Base-by-base conservation (phyloP, 1,140 invertebrate genomes). In the Pseudomyrmex cubaensis region DNA sequence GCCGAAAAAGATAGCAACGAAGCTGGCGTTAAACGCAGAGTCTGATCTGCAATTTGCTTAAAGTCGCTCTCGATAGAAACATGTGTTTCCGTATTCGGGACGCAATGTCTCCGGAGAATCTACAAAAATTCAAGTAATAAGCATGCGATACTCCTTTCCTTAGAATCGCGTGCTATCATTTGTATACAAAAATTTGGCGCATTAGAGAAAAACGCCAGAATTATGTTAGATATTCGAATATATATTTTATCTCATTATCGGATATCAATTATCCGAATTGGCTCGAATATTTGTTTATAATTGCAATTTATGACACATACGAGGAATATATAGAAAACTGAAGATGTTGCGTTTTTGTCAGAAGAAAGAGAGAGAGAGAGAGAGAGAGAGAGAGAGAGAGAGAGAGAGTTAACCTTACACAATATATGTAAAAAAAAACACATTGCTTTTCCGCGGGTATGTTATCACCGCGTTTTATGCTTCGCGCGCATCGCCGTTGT, bases 211-310 rank as follows among this genome's bases (percentile, higher is more conserved):
- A 69, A 22, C 10, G 48, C 48, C 1, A 12, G 10, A 44, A 50
- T 46, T 25, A 59, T 48, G 70, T 72, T 35, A 48, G 22, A 70
- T 48, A 59, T 48, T 20, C 35, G 56, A 63, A 77, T 35, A 70
- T 78, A 7, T 35, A 35, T 56, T 35, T 9, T 10, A 25, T 59
- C 20, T 20, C 20, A 9, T 52, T 69, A 70, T 80, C 76, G 52
- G 56, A 70, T 59, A 57, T 52, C 74, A 54, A 9, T 62, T 15
- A 66, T 77, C n/a, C 35, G 50, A 22, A 75, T 75, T 25, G 57
- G 22, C 12, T 62, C 62, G 62, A 15, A 77, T 78, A 70, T 59
- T 59, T 52, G 15, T 80, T 76, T 80, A 50, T 46, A 25, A 57
- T 25, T 13, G 75, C 20, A 69, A 13, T 70, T 22, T 35, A 25